Evolutionary conservation across 1,140 invertebrate genomes (phyloP), one percentile per base, ranked within the genome.

Genomic region (Chironomus tepperi): DNA sequence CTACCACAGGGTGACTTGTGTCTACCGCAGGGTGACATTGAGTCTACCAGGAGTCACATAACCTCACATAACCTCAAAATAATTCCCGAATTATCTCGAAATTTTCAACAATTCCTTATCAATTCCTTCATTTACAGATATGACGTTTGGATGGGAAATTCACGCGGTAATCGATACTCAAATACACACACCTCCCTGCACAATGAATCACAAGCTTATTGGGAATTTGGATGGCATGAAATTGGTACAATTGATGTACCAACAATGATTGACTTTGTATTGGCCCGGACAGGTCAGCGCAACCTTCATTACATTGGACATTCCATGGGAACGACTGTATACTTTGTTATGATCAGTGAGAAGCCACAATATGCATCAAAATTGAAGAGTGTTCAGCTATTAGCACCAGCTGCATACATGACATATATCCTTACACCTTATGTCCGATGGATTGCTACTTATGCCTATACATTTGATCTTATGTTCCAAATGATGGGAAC

Each of bases 111-210:
- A 34, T 34, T 34, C 5, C 24, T 34, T 34, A 34, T 34, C 24
- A 34, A 34, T 34, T 34, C 5, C 5, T 34, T 34, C 24, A 34
- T 34, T 34, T 34, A 34, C 24, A 34, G 24, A 19, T 94, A 88
- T 77, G 92, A 94, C 78, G 91, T 94, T 0, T 91, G 90, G 90
- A 81, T 91, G 82, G 88, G 88, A 0, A 89, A 90, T 78, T 82
- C 83, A n/a, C 81, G 89, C 43, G 90, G 90, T 12, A 91, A 89
- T 76, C 83, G 83, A 0, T 91, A 91, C 77, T 89, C 88, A 0
- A 82, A 84, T 73, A 84, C 84, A 15, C 89, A 90, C 77, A 85
- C 83, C 24, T 80, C 79, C 16, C 85, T 88, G 12, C 83, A 86
- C 77, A 85, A 85, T 3, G 85, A 88, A 74, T 84, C 84, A 3